These are phyloP conservation scores for roundworm (Caenorhabditis elegans) DNA, from an alignment of 1,140 invertebrate genomes.

Conservation along the genomic window WBcel235 BX284605.5:1335501-1336000, in stretches of 20 bases:
- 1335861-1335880: neutral
- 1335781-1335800: neutral
- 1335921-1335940: slow-evolving; percentile 32
- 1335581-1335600: too few relatives aligned
- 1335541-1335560: too few relatives aligned
- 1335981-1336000: neutral
- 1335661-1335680: too few relatives aligned
- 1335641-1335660: too few relatives aligned
- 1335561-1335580: too few relatives aligned
- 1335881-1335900: slow-evolving; percentile 25
- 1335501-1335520: too few relatives aligned
- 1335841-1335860: neutral
- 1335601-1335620: too few relatives aligned
- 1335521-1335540: too few relatives aligned
- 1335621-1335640: too few relatives aligned
- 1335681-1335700: too few relatives aligned
- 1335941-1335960: neutral
- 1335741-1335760: neutral
- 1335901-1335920: neutral
- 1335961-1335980: neutral
- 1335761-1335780: neutral
- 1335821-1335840: neutral
- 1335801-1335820: neutral
- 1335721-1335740: too few relatives aligned
- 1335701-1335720: too few relatives aligned